Base-by-base conservation (phyloP, 2,888 invertebrate genomes). In the Stenchaetothrips biformis region DNA sequence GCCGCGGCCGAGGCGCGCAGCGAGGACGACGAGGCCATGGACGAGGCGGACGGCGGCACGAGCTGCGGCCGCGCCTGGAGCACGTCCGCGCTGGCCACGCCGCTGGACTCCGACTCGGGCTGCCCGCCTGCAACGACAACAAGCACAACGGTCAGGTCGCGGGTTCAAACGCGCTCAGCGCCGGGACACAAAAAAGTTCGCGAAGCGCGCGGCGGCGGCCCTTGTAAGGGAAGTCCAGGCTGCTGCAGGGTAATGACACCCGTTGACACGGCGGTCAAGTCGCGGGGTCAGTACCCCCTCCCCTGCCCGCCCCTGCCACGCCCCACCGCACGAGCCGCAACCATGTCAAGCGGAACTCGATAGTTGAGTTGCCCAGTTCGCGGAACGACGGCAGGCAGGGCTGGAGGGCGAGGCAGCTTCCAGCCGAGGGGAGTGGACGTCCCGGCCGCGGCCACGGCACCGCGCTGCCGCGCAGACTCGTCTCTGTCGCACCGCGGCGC, bases 81-180 rank as follows among this genome's bases (percentile, higher is more conserved):
- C 67, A 74, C 67, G 67, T 74, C 67, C 11, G 67, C 67, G 67
- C 67, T 74, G 21, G 67, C 67, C 67, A 74, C 67, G 67, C 67
- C 67, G 67, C 67, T 74, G 25, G 21, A 7, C 67, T 74, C 67
- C 1, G 67, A 74, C 67, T 74, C 67, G 25, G 67, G 67, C 67
- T 74, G 67, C 21, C 67, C 67, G 67, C 67, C 67, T 74, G 67
- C 67, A 74, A 74, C 67, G 25, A 8, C 7, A 8, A 25, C 9
- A 25, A 25, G 67, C 37, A 37, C 37, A 37, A 37, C 37, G 4
- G 37, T 37, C 37, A 37, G 37, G 37, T 37, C 37, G 37, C 37
- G 37, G 37, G 37, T 37, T 37, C 37, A 37, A 37, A 37, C 37
- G 37, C 37, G 4, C 37, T 1, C 37, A 37, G 37, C 37, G 37